Evolutionary conservation across 2,888 invertebrate species (phyloP), one percentile per base, ranked within the genome.

Genomic region (Syritta pipiens): DNA sequence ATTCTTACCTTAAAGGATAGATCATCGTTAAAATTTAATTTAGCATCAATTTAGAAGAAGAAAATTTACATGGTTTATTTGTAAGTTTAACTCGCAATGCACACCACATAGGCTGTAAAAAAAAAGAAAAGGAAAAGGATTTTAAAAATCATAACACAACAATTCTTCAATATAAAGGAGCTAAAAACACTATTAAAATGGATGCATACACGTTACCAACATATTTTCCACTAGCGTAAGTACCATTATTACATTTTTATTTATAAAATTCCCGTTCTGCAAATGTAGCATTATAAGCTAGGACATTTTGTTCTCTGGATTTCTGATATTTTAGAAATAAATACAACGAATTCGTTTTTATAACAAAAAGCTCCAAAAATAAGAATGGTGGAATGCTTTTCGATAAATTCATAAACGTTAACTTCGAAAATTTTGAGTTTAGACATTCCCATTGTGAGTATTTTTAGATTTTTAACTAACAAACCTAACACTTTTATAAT

Each of bases 141-240:
- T 14, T 7, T 17, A 37, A 17, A 14, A 37, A 37, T 7, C 12
- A 37, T 19, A 49, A 32, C 37, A 46, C 42, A 68, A 49, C 40
- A 44, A 57, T 30, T 42, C 90, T 65, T 85, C 86, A 40, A 85
- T 87, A 44, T 20, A 20, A 9, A n/a, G n/a, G n/a, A n/a, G n/a
- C n/a, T n/a, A n/a, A n/a, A 46, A 68, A 40, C 12, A 71, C 9
- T n/a, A 37, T 30, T 28, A 79, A 40, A 63, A 84, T 85, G 85
- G 85, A 85, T 82, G 85, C 85, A 46, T 85, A 85, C 46, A 83
- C 85, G 22, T 67, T 85, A 53, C 85, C 85, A 19, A 84, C 85
- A 19, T 85, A 85, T 57, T 84, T 85, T 76, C 84, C 85, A 48
- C 57, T 85, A 48, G 84, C 84, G 85, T 85, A 82, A 85, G 85